Conservation (phyloP, 2,888 invertebrate species). For the Diachrysia chrysitis region DNA sequence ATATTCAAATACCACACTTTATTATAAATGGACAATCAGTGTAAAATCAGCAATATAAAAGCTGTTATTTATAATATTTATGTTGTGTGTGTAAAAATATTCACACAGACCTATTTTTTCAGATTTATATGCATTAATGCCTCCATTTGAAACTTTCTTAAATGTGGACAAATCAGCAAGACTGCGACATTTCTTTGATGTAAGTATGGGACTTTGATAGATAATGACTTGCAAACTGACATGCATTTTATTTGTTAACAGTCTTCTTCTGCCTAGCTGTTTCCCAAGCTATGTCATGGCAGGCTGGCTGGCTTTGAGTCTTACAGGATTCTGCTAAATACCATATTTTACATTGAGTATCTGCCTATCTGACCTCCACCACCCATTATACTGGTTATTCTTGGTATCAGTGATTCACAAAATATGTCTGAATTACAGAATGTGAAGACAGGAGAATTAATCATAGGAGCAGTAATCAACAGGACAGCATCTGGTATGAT, state of each 20-base stretch:
- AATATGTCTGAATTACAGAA: slow-evolving; percentile 77
- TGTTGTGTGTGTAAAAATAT: not conserved
- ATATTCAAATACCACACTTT: no score
- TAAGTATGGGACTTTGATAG: slow-evolving; percentile 75
- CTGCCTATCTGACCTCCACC: no score
- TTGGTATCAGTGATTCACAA: not conserved
- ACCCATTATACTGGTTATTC: not conserved
- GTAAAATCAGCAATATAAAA: no score
- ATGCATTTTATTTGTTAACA: not conserved
- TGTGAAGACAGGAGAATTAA: slow-evolving; percentile 93
- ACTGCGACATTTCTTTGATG: slow-evolving; percentile 94
- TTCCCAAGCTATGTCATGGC: no score
- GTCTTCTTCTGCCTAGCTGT: no score
- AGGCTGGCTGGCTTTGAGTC: no score
- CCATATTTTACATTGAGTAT: not conserved
- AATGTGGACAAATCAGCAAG: slow-evolving; percentile 94
- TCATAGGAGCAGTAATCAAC: slow-evolving; percentile 94
- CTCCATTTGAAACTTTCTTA: slow-evolving; percentile 96
- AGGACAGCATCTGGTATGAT: slow-evolving; percentile 92
- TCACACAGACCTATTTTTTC: slow-evolving; percentile 64
- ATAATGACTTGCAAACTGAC: no score
- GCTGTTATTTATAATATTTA: no score
- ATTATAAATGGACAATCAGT: no score
- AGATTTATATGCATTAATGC: slow-evolving; percentile 95
- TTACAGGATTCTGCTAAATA: not conserved